These are phyloP conservation scores for Microctonus aethiopoides DNA, from an alignment of 2,888 invertebrate species.

Conservation along the genomic window DNA sequence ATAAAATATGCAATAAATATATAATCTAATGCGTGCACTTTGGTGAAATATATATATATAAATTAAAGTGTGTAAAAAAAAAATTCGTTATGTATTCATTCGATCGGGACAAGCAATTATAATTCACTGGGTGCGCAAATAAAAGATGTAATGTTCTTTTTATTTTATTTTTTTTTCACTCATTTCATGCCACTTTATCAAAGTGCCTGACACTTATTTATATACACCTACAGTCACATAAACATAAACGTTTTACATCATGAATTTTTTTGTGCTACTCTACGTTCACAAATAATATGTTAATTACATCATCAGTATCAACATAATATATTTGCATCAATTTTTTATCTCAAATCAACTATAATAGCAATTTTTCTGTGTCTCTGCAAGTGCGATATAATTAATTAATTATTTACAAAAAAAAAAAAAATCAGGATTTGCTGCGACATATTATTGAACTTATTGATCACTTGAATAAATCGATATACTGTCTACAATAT, in stretches of 20 bases:
- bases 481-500: neutral
- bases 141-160: neutral
- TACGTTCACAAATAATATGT: neutral
- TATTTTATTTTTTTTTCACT: constrained; percentile 1
- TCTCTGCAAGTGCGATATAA: too few species aligned
- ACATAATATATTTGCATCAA: neutral
- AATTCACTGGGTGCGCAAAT: constrained; percentile 1
- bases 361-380: neutral
- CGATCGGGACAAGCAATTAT: constrained; percentile 2
- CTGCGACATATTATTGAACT: neutral
- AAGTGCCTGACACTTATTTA: neutral
- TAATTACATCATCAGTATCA: neutral
- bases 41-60: neutral
- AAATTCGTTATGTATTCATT: constrained; percentile 15
- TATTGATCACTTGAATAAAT: neutral
- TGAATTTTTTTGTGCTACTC: neutral
- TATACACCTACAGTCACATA: neutral
- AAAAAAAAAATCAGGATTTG: too few species aligned
- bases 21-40: neutral
- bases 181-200: constrained; percentile 5
- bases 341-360: neutral
- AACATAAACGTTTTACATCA: neutral
- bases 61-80: neutral
- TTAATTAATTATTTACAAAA: too few species aligned
- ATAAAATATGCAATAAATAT: neutral